A percentile compares a stretch with the other conserved stretches of the same genome.
phyloP scores from a whole-genome alignment of 23 tunicate species.

The Phallusia fumigata region DNA sequence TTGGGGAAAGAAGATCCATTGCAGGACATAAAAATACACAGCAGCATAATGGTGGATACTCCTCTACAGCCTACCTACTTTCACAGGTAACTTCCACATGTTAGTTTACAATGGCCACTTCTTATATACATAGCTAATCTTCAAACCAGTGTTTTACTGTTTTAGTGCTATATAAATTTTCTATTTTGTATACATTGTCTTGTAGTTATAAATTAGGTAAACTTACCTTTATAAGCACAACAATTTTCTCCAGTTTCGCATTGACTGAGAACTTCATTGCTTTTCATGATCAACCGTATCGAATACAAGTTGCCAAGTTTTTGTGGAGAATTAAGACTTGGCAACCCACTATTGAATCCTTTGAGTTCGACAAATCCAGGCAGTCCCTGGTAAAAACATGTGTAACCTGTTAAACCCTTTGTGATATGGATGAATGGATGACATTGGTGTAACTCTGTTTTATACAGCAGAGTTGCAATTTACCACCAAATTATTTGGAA shows the following conservation, averaged over 20 bases:
- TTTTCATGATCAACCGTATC: slow-evolving; percentile 6
- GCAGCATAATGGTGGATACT: not conserved
- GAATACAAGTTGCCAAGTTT: not conserved
- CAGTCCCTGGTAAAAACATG: not conserved
- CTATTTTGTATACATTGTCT: not conserved
- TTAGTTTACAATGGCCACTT: too few species aligned
- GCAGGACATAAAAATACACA: slow-evolving; percentile 10
- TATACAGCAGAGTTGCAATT: too few species aligned
- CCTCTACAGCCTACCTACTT: slow-evolving; percentile 32
- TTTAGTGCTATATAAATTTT: too few species aligned
- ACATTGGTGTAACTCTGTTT: too few species aligned
- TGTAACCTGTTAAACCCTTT: too few species aligned
- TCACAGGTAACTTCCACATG: slow-evolving; percentile 54
- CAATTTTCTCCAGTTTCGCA: slow-evolving; percentile 5
- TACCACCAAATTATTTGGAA: too few species aligned
- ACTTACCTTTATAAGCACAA: too few species aligned
- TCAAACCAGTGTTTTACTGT: too few species aligned
- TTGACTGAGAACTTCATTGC: slow-evolving; percentile 1
- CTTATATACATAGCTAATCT: too few species aligned
- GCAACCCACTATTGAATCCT: not conserved
- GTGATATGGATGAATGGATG: too few species aligned
- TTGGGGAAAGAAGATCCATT: slow-evolving; percentile 21
- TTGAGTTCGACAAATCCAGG: not conserved
- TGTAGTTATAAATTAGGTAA: too few species aligned
- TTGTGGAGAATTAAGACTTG: not conserved